Evolutionary conservation across 1,140 invertebrate species (phyloP).

Genomic region (Lepidotrigona ventralis): DNA sequence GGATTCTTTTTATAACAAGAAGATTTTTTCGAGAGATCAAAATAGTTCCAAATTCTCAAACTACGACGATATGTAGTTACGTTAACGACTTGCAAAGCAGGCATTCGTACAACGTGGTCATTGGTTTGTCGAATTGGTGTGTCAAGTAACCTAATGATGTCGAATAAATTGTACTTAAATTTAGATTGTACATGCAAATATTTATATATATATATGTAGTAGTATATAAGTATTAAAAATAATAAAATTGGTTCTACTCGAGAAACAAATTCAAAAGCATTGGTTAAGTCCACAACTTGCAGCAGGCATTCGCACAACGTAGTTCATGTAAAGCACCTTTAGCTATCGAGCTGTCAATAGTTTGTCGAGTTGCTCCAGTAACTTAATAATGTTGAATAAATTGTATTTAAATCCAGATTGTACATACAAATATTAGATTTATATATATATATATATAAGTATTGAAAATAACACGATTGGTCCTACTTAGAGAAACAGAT

Average conservation of each 20-base stretch:
- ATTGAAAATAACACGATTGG: background rate
- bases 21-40: background rate
- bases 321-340: slow-evolving; percentile 19
- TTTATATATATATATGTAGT: background rate
- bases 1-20: background rate
- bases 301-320: background rate
- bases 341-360: background rate
- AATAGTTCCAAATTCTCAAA: background rate
- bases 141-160: background rate
- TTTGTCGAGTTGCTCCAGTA: background rate
- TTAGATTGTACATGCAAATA: too few relatives aligned
- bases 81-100: too few relatives aligned
- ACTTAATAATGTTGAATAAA: background rate
- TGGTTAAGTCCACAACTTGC: too few relatives aligned
- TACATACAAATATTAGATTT: too few relatives aligned
- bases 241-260: background rate
- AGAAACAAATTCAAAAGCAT: background rate
- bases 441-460: too few relatives aligned
- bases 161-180: background rate
- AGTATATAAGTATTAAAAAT: background rate
- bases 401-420: background rate
- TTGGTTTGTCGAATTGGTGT: background rate
- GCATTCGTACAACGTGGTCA: background rate
- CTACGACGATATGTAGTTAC: background rate
- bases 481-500: background rate